These are phyloP conservation scores for Drosophila colorata DNA, from an alignment of 2,888 invertebrate genomes.

Conservation along the genomic window DNA sequence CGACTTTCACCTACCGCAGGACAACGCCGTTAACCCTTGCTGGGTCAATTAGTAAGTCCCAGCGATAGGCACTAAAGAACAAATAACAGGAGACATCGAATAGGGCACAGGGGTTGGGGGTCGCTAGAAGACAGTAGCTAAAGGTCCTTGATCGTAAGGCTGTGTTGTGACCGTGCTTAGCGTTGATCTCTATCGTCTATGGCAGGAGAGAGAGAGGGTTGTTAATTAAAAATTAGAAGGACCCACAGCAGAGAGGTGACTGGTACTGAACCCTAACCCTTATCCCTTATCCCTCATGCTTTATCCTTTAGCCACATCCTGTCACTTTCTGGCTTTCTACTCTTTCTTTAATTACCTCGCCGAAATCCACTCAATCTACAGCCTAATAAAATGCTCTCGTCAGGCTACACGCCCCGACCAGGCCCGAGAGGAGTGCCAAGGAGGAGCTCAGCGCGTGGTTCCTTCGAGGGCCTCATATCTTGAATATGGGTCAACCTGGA, in stretches of 20 bases:
- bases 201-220: conserved; percentile 12
- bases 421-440: neutral
- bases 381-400: conserved; percentile 45
- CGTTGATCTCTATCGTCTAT: conserved; percentile 35
- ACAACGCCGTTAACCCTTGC: conserved; percentile 62
- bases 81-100: conserved; percentile 9
- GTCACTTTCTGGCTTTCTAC: conserved; percentile 18
- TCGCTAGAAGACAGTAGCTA: conserved; percentile 37
- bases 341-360: conserved; percentile 12
- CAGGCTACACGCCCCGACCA: conserved; percentile 1
- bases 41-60: conserved; percentile 52
- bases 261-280: neutral
- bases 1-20: conserved; percentile 77
- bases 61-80: conserved; percentile 25
- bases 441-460: neutral
- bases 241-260: conserved; percentile 28
- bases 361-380: conserved; percentile 6
- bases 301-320: conserved; percentile 32
- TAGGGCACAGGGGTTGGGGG: conserved; percentile 1
- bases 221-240: conserved; percentile 49
- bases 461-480: neutral
- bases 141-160: conserved; percentile 10
- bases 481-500: conserved; percentile 59
- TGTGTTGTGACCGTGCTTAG: neutral
- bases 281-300: conserved; percentile 2